Conservation (phyloP, 1,140 invertebrate species). For the Lepidotrigona ventralis region DNA sequence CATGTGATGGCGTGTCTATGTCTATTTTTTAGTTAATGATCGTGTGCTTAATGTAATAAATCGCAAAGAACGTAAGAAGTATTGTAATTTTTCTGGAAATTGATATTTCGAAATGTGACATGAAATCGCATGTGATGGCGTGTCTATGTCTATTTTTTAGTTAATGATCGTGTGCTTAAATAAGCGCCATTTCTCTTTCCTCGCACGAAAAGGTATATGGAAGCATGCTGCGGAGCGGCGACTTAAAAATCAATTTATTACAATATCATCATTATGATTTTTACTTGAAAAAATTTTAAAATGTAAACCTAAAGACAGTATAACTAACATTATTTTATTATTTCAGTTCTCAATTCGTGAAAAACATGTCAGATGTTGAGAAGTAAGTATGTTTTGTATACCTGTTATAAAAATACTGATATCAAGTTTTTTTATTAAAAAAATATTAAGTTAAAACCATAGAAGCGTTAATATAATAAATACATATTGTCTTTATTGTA, state of each 20-base stretch:
- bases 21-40: too few species aligned
- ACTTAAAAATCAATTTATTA: constrained; percentile 64
- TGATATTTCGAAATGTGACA: too few species aligned
- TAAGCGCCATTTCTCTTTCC: constrained; percentile 64
- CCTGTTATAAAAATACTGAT: background rate
- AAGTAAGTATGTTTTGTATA: constrained; percentile 79
- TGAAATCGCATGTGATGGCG: too few species aligned
- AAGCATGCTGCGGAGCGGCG: constrained; percentile 39
- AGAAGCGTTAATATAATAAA: background rate
- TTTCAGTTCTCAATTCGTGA: constrained; percentile 65
- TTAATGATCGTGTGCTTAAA: background rate
- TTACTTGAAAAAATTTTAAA: constrained; percentile 23
- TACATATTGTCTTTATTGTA: constrained; percentile 7
- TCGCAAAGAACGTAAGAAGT: too few species aligned
- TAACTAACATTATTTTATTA: constrained; percentile 67
- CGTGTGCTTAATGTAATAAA: constrained; percentile 3
- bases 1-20: too few species aligned
- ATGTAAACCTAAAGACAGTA: constrained; percentile 10
- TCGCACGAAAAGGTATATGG: constrained; percentile 64
- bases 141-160: too few species aligned
- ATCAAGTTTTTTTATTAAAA: background rate
- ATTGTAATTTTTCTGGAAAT: too few species aligned
- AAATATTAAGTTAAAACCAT: background rate
- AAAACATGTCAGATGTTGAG: constrained; percentile 84
- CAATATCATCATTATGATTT: constrained; percentile 60